Conservation (phyloP, 2,888 invertebrate genomes). For the Parthenolecanium corni region DNA sequence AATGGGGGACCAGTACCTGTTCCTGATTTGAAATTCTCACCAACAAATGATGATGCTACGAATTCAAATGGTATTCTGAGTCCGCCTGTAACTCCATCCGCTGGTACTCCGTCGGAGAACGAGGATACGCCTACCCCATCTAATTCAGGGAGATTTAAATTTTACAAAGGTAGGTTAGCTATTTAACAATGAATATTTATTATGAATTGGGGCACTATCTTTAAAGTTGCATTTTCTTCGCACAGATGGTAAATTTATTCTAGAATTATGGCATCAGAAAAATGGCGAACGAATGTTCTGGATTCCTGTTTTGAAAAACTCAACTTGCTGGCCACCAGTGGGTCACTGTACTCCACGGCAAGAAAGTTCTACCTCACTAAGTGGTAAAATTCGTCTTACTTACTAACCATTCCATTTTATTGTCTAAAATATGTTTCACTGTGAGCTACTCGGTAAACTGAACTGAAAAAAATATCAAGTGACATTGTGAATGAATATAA, state of each 20-base stretch:
- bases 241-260: constrained; percentile 76
- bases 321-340: constrained; percentile 60
- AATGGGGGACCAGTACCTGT: constrained; percentile 34
- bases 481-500: too few relatives aligned
- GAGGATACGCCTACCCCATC: constrained; percentile 16
- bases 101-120: constrained; percentile 22
- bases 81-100: constrained; percentile 30
- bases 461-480: too few relatives aligned
- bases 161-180: constrained; percentile 56
- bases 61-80: constrained; percentile 31
- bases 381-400: constrained; percentile 49
- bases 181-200: background rate
- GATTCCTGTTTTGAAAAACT: constrained; percentile 77
- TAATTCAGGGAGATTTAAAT: constrained; percentile 63
- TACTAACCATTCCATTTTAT: too few relatives aligned
- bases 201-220: constrained; percentile 16
- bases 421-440: too few relatives aligned
- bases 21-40: constrained; percentile 21
- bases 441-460: too few relatives aligned
- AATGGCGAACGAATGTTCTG: constrained; percentile 73
- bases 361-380: constrained; percentile 64
- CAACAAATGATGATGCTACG: constrained; percentile 4
- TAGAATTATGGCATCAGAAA: constrained; percentile 65
- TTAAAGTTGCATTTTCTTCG: background rate
- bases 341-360: constrained; percentile 50